phyloP scores from a whole-genome alignment of 2,888 invertebrate species.

The Stenolophus ochropezus region DNA sequence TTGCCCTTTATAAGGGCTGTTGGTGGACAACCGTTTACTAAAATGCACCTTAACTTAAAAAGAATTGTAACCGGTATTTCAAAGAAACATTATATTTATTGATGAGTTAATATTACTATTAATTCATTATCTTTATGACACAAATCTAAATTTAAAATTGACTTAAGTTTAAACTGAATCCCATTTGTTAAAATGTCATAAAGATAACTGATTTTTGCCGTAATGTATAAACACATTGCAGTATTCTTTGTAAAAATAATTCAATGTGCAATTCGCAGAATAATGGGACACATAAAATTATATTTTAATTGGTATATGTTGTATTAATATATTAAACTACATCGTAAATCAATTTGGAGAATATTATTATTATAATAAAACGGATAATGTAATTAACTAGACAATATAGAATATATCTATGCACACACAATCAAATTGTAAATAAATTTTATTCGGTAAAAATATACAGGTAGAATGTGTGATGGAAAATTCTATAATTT shows the following conservation, averaged over 20 bases:
- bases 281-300: conserved; percentile 10
- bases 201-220: background rate
- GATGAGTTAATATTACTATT: conserved; percentile 13
- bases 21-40: too few relatives aligned
- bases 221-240: background rate
- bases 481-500: background rate
- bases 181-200: background rate
- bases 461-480: background rate
- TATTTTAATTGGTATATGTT: conserved; percentile 23
- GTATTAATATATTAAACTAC: conserved; percentile 8
- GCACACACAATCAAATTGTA: background rate
- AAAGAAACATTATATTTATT: background rate
- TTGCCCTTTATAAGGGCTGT: too few relatives aligned
- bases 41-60: too few relatives aligned
- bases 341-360: conserved; percentile 3
- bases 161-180: background rate
- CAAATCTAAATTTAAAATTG: conserved; percentile 11
- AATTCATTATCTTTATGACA: background rate
- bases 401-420: background rate
- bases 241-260: background rate
- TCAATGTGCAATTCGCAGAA: background rate
- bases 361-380: conserved; percentile 20
- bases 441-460: background rate
- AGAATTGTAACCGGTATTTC: too few relatives aligned
- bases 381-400: background rate